Conservation (phyloP, 2,888 invertebrate genomes). For the Dione juno region DNA sequence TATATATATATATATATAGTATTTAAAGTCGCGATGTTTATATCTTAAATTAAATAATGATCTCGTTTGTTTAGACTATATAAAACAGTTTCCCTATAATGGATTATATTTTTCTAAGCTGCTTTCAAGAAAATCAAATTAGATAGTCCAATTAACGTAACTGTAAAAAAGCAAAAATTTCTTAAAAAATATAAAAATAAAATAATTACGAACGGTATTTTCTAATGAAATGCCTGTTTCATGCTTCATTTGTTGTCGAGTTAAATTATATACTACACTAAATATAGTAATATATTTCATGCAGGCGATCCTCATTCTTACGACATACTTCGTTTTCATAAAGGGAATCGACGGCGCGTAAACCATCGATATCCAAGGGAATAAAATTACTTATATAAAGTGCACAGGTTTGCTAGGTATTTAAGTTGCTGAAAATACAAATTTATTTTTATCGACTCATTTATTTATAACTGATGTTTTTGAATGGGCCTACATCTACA, state of each 20-base stretch:
- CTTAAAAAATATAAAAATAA: background rate
- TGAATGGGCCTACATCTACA: background rate
- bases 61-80: background rate
- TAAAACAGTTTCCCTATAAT: background rate
- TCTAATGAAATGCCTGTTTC: conserved; percentile 1
- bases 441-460: conserved; percentile 19
- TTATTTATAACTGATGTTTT: background rate
- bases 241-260: conserved; percentile 41
- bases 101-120: background rate
- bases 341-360: conserved; percentile 64
- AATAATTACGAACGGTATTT: background rate
- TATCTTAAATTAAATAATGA: no score
- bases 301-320: conserved; percentile 44
- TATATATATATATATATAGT: no score
- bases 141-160: conserved; percentile 17
- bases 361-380: conserved; percentile 53
- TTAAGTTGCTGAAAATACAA: conserved; percentile 31
- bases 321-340: conserved; percentile 58
- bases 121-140: conserved; percentile 2
- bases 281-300: conserved; percentile 47
- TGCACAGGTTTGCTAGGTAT: conserved; percentile 37
- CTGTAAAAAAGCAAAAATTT: background rate
- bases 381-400: conserved; percentile 49
- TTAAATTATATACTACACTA: conserved; percentile 44
- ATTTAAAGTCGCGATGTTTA: no score